These are phyloP conservation scores for Cosmia trapezina DNA, from an alignment of 2,888 invertebrate genomes.

Conservation along the genomic window DNA sequence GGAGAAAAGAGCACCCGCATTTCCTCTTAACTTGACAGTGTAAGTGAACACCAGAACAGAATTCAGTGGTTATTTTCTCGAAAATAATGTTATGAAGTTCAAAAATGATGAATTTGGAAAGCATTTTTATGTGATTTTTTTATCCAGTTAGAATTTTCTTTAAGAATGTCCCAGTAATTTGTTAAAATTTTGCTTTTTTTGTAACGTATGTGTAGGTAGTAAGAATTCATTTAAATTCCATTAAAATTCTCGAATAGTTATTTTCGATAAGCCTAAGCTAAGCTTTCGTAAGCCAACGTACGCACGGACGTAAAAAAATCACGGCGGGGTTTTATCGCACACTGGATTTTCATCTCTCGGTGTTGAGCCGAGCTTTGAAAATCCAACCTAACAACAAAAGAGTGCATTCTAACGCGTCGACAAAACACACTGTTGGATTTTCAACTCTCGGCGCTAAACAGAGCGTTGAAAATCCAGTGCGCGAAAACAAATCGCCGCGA, in stretches of 20 bases:
- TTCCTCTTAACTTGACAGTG: slow-evolving; percentile 15
- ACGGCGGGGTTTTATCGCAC: too few species aligned
- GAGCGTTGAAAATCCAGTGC: too few species aligned
- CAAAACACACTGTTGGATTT: too few species aligned
- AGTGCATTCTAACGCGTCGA: too few species aligned
- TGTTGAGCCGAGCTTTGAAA: too few species aligned
- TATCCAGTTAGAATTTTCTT: slow-evolving; percentile 30
- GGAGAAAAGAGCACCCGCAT: too few species aligned
- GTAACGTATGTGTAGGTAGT: slow-evolving; percentile 13
- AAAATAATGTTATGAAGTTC: slow-evolving; percentile 67
- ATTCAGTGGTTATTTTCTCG: slow-evolving; percentile 66
- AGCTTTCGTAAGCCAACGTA: not conserved
- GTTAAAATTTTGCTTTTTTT: slow-evolving; percentile 1
- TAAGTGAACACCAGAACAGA: slow-evolving; percentile 37
- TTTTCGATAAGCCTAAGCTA: not conserved
- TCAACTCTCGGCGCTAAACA: too few species aligned
- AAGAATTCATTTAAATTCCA: not conserved
- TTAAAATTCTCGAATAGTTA: too few species aligned
- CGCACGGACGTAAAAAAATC: too few species aligned
- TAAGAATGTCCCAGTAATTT: slow-evolving; percentile 19
- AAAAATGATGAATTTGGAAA: slow-evolving; percentile 47
- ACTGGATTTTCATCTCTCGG: too few species aligned
- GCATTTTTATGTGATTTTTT: slow-evolving; percentile 45
- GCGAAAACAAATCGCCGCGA: too few species aligned
- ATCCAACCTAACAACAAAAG: too few species aligned